Evolutionary conservation across 2,888 invertebrate species (phyloP).

Genomic region (Anaspis maculata): DNA sequence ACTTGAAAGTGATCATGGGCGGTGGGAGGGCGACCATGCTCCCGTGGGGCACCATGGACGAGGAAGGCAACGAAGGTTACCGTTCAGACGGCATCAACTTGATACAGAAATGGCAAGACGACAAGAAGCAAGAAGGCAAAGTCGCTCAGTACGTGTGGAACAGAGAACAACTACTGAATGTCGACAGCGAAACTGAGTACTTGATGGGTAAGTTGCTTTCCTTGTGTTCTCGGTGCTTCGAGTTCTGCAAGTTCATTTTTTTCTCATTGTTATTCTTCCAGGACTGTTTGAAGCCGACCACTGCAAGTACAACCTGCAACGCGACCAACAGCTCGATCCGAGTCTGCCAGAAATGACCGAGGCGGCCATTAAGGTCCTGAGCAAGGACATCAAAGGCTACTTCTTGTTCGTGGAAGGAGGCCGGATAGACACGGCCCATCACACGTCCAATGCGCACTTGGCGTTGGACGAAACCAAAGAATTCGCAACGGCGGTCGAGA

Average conservation of each 20-base stretch:
- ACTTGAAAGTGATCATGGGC: conserved; percentile 66
- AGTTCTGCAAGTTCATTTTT: no score
- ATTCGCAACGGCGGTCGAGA: conserved; percentile 44
- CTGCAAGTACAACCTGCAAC: conserved; percentile 53
- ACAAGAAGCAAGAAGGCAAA: conserved; percentile 36
- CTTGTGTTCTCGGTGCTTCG: no score
- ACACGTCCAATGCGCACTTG: conserved; percentile 52
- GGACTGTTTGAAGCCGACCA: conserved; percentile 22
- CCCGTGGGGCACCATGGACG: conserved; percentile 54
- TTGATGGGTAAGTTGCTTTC: conserved; percentile 31
- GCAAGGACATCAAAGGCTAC: conserved; percentile 55
- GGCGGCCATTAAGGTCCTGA: conserved; percentile 62
- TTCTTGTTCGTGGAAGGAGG: conserved; percentile 73
- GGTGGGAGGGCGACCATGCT: conserved; percentile 61
- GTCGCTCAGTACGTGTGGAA: conserved; percentile 46
- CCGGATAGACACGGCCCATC: conserved; percentile 68
- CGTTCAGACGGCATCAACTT: conserved; percentile 56
- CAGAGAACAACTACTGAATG: conserved; percentile 47
- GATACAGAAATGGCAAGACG: conserved; percentile 54
- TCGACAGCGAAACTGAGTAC: conserved; percentile 46
- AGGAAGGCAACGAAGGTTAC: conserved; percentile 40
- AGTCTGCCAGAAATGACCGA: conserved; percentile 71
- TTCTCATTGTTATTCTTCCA: no score
- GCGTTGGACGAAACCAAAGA: conserved; percentile 71
- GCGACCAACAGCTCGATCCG: conserved; percentile 50